These are phyloP conservation scores for Drosophila helvetica DNA, from an alignment of 2,888 invertebrate species.

Conservation along the genomic window DNA sequence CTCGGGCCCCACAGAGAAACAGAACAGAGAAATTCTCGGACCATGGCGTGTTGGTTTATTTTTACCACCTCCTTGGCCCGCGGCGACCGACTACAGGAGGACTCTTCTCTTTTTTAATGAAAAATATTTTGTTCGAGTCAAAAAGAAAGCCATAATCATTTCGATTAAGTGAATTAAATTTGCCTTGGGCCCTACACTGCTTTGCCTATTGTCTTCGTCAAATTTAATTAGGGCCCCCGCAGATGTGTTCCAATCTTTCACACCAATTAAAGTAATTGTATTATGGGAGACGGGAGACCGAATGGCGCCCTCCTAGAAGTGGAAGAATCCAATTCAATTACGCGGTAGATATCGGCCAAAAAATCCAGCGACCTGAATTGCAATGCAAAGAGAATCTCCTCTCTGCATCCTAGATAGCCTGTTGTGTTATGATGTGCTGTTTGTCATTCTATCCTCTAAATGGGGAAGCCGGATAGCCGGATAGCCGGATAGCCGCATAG, in stretches of 20 bases:
- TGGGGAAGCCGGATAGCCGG: constrained; percentile 1
- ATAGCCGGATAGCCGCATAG: neutral
- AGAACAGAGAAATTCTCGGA: constrained; percentile 39
- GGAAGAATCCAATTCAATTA: constrained; percentile 36
- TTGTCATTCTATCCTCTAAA: constrained; percentile 9
- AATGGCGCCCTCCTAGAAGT: neutral
- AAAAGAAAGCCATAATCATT: constrained; percentile 29
- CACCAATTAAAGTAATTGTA: constrained; percentile 57
- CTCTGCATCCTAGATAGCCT: neutral
- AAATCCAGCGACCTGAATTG: constrained; percentile 5
- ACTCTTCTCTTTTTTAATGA: constrained; percentile 56
- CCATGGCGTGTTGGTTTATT: constrained; percentile 72
- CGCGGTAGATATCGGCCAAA: neutral
- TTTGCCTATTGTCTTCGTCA: constrained; percentile 37
- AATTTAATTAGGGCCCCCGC: constrained; percentile 50
- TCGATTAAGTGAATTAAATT: constrained; percentile 67
- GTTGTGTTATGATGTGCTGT: constrained; percentile 35
- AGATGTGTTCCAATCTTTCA: constrained; percentile 42
- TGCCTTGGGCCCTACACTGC: constrained; percentile 38
- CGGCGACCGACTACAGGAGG: constrained; percentile 35
- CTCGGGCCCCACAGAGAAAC: neutral
- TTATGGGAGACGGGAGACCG: constrained; percentile 2
- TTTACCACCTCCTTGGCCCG: constrained; percentile 53
- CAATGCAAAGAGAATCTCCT: constrained; percentile 29
- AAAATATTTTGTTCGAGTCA: constrained; percentile 38